Evolutionary conservation across 2,888 invertebrate species (phyloP), one percentile per base, ranked within the genome.

Genomic region (Eupithecia exiguata): DNA sequence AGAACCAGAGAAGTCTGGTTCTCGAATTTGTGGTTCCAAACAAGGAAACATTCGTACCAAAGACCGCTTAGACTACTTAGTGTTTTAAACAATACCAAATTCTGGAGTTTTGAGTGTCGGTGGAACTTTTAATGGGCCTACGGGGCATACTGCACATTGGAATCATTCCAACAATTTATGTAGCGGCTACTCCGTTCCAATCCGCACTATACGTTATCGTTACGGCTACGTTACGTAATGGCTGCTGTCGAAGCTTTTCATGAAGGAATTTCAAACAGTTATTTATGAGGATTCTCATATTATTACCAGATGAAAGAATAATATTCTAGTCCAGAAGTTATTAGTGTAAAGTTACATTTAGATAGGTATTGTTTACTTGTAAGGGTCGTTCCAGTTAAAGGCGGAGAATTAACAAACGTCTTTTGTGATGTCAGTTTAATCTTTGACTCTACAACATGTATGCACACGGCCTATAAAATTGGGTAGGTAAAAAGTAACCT

Each of bases 121-220:
- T 83, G 80, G 77, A 91, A 91, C 86, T 91, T 91, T 91, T 91
- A 91, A 91, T 91, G 89, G 90, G 87, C 87, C 89, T 86, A 84
- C 85, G 77, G 89, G 88, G 87, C 82, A 84, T 81, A 84, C 78
- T 84, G 84, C 74, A 75, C 74, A 84, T 85, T 88, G 89, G 87
- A 87, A 80, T 79, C 81, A 80, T 81, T 88, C 88, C 89, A 89
- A 85, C 83, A 79, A 80, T 81, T 79, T 76, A 76, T 74, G 75
- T 74, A 77, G 81, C 74, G 69, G 77, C 78, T 77, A 79, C 73
- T 72, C 74, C 74, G 67, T 76, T 73, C 74, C 72, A 72, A 74
- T 74, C 66, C 63, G 35, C 62, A 68, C 71, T 74, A 61, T 72
- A 75, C 70, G 68, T 78, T 25, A 49, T 69, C 58, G 25, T 58